These are phyloP conservation scores for Larimichthys polyactis DNA, from an alignment of 2,113 vertebrate species.

Conservation along the genomic window DNA sequence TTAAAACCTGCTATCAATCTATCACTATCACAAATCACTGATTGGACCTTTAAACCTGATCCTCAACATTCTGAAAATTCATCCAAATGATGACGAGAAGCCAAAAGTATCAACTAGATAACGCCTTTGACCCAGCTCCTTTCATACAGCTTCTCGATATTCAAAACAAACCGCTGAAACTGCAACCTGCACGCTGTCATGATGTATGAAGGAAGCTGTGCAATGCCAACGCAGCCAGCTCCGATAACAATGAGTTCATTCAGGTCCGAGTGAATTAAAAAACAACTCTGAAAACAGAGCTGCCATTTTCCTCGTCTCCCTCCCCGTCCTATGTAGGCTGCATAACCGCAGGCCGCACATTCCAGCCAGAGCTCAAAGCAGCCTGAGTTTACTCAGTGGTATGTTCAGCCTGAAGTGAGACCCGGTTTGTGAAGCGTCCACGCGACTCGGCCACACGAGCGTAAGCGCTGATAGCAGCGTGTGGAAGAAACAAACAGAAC, in stretches of 20 bases:
- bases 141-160: background rate
- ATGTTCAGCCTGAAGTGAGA: conserved; percentile 30
- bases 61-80: background rate
- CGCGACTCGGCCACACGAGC: background rate
- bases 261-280: conserved; percentile 40
- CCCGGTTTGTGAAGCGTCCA: conserved; percentile 9
- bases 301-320: conserved; percentile 55
- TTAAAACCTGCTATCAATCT: too few species aligned
- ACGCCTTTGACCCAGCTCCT: background rate
- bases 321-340: conserved; percentile 54
- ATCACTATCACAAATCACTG: too few species aligned
- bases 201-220: conserved; percentile 18
- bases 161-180: too few species aligned
- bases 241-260: conserved; percentile 64
- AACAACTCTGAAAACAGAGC: conserved; percentile 38
- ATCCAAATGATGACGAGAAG: background rate
- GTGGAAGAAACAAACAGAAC: background rate
- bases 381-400: conserved; percentile 29
- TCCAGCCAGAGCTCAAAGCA: conserved; percentile 43
- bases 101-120: background rate
- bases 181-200: background rate
- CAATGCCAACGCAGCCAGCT: conserved; percentile 9
- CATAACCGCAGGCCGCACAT: conserved; percentile 55
- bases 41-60: background rate
- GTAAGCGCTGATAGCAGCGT: background rate